phyloP scores from a whole-genome alignment of 2,888 invertebrate species.

The Andrena chrysosceles region DNA sequence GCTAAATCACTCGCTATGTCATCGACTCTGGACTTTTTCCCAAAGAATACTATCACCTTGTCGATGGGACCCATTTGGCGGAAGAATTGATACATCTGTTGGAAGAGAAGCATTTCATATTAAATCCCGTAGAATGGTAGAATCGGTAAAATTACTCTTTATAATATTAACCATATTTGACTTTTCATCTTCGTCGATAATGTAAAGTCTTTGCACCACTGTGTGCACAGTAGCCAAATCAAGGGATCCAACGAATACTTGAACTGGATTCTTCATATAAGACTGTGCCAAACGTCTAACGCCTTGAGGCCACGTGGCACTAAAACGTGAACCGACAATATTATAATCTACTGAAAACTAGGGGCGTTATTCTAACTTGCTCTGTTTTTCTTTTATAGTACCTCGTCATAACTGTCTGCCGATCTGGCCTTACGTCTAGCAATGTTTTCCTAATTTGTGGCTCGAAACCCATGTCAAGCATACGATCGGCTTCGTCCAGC shows the following conservation, averaged over 20 bases:
- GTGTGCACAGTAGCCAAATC: conserved; percentile 96
- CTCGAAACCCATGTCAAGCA: conserved; percentile 95
- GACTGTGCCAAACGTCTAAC: conserved; percentile 94
- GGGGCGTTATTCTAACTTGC: not conserved
- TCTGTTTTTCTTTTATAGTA: conserved; percentile 69
- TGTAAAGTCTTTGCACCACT: conserved; percentile 92
- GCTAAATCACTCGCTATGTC: conserved; percentile 93
- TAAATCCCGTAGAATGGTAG: not conserved
- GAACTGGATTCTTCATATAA: conserved; percentile 96
- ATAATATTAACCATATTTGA: conserved; percentile 86
- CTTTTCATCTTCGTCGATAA: conserved; percentile 91
- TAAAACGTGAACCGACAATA: conserved; percentile 75
- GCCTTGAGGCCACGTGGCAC: conserved; percentile 97
- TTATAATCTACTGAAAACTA: not conserved
- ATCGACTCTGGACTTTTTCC: conserved; percentile 93
- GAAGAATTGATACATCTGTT: conserved; percentile 90
- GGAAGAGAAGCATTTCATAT: conserved; percentile 40
- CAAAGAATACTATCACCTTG: conserved; percentile 96
- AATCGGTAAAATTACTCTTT: not conserved
- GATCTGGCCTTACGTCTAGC: conserved; percentile 92
- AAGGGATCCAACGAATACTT: conserved; percentile 94
- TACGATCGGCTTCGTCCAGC: conserved; percentile 96
- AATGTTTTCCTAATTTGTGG: conserved; percentile 94
- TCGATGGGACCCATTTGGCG: conserved; percentile 90
- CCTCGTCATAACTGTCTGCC: conserved; percentile 98